These are phyloP conservation scores for Leptinotarsa tumamoca DNA, from an alignment of 2,888 invertebrate species.

Conservation along the genomic window DNA sequence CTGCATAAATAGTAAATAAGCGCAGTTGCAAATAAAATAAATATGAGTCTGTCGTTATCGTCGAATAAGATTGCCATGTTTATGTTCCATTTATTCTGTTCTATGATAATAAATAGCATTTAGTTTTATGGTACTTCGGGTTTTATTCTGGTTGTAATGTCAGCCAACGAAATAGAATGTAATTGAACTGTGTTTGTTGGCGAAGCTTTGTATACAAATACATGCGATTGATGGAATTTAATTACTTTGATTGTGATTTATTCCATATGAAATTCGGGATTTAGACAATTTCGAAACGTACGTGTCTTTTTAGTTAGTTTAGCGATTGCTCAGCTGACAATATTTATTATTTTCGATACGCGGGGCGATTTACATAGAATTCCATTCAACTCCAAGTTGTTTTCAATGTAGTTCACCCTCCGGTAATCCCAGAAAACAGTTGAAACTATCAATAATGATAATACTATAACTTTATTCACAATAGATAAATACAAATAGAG, in stretches of 20 bases:
- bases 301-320: neutral
- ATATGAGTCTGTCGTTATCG: slow-evolving; percentile 28
- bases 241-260: neutral
- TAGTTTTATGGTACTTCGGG: slow-evolving; percentile 13
- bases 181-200: neutral
- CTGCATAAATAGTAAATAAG: slow-evolving; percentile 18
- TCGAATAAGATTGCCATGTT: slow-evolving; percentile 24
- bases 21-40: slow-evolving; percentile 22
- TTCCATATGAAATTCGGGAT: neutral
- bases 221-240: neutral
- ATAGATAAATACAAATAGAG: too few relatives aligned
- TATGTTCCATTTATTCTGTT: slow-evolving; percentile 27
- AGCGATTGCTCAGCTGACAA: neutral
- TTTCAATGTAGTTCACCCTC: too few relatives aligned
- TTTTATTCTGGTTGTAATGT: neutral
- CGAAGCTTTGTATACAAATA: neutral
- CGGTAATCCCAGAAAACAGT: too few relatives aligned
- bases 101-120: slow-evolving; percentile 26
- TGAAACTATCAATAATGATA: too few relatives aligned
- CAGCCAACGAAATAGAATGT: neutral
- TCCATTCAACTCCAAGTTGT: too few relatives aligned
- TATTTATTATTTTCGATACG: too few relatives aligned
- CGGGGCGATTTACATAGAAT: too few relatives aligned
- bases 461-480: too few relatives aligned
- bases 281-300: neutral